phyloP scores from a whole-genome alignment of 2,888 invertebrate species.

The Ligdia adustata region DNA sequence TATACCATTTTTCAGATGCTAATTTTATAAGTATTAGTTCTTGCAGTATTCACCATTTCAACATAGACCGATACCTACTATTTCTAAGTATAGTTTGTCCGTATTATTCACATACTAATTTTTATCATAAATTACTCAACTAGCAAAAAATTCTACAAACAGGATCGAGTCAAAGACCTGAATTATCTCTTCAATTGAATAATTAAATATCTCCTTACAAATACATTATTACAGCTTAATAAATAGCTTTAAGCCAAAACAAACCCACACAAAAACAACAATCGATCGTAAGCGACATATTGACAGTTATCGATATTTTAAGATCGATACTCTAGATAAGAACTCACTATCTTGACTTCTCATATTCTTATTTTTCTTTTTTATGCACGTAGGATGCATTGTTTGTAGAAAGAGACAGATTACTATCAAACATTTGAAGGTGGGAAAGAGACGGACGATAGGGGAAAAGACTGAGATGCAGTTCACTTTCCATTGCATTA shows the following conservation, averaged over 20 bases:
- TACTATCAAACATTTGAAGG: slow-evolving; percentile 37
- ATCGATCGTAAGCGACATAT: slow-evolving; percentile 31
- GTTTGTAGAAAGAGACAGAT: slow-evolving; percentile 75
- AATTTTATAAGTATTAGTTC: too few relatives aligned
- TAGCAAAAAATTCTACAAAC: too few relatives aligned
- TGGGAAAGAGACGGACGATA: slow-evolving; percentile 50
- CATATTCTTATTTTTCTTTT: slow-evolving; percentile 63
- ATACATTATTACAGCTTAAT: slow-evolving; percentile 11
- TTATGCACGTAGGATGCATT: slow-evolving; percentile 76
- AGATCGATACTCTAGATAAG: slow-evolving; percentile 44
- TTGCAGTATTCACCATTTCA: too few relatives aligned
- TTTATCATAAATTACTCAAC: neutral
- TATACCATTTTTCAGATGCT: too few relatives aligned
- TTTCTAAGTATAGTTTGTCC: too few relatives aligned
- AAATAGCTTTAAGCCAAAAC: slow-evolving; percentile 15
- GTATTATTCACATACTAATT: too few relatives aligned
- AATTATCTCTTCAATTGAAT: too few relatives aligned
- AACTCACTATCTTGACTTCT: slow-evolving; percentile 58
- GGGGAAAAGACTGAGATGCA: slow-evolving; percentile 46
- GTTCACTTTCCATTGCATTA: slow-evolving; percentile 61
- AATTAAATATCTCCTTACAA: slow-evolving; percentile 7
- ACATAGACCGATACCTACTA: too few relatives aligned
- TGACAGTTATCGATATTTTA: slow-evolving; percentile 54
- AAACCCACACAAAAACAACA: slow-evolving; percentile 27
- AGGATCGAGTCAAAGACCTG: too few relatives aligned